Base-by-base conservation (phyloP, 2,797 vertebrate species). In the Tokudaia tokunoshimensis region DNA sequence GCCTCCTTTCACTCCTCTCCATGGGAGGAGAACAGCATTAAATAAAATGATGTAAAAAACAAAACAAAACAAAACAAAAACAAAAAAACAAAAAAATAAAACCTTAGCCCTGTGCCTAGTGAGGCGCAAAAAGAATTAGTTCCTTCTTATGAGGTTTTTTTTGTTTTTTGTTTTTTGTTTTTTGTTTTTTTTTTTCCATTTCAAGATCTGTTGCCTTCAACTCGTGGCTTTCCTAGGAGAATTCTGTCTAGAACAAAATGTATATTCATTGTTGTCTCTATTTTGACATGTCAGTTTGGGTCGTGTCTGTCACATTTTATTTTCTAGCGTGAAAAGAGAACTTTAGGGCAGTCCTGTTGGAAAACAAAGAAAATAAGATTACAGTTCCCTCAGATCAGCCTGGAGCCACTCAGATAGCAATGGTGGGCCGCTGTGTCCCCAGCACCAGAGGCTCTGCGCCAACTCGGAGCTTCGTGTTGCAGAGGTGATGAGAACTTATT, bases 401-500 rank as follows among this genome's bases (percentile, higher is more conserved):
- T 91, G 90, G 96, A 97, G 78, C 72, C 90, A 78, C 70, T 83
- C 88, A 97, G 94, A 94, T 87, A 92, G 86, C 70, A 95, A 89
- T 63, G 89, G 34, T 94, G 89, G 95, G 92, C 92, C 92, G 87
- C 83, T 96, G 92, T 75, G 44, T 96, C 93, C 90, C 94, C 91
- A 92, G 59, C 29, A 14, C 94, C 47, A 19, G 44, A 94, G 95
- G 78, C 94, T 11, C 50, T 11, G 72, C 59, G 96, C 94, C 97
- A 98, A 44, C 44, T 13, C 63, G 7, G 57, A 37, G 84, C 97
- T 97, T 96, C 93, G 89, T 88, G 26, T 87, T 88, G 59, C 37
- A 86, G 94, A 97, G 96, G 96, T 92, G 96, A 98, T 97, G 97
- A 98, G 97, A 98, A 94, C 92, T 76, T 92, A 95, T 97, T 98